Evolutionary conservation across 1,140 invertebrate species (phyloP), one percentile per base, ranked within the genome.

Genomic region (Caerostris extrusa): DNA sequence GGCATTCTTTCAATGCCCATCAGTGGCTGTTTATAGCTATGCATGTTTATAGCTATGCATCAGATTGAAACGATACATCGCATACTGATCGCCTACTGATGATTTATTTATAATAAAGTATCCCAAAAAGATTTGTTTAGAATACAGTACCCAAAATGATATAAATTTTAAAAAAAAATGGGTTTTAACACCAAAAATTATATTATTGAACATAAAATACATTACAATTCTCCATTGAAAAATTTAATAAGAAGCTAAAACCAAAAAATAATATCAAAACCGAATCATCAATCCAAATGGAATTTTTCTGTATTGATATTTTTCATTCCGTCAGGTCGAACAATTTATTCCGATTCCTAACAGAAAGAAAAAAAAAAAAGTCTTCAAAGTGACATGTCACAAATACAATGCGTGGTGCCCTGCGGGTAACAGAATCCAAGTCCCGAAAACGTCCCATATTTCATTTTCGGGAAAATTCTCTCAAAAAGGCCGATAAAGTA

Each of bases 401-500:
- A 85, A 56, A 56, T 58, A 85, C 34, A 77, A 77, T 77, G 34
- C 19, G 34, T 77, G 34, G 34, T 77, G 34, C 53, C 82, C 82
- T 17, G 14, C 12, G 56, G 82, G 82, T 50, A 12, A 34, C 34
- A 77, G 53, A 77, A 77, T 77, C 71, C 61, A 14, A 67, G 14
- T n/a, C 12, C 50, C 34, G 77, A 83, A 56, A 83, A 83, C 82
- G n/a, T 57, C 56, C 82, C 14, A 83, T 83, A 83, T 83, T 57
- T 83, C 82, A 83, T 83, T 50, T 19, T 7, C 8, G 7, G 4
- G 55, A 14, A 14, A n/a, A n/a, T 19, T 19, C 55, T 83, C 55
- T 83, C 82, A 83, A 83, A 57, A 83, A 53, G 82, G 2, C 82
- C 82, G 56, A 83, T 58, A 83, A 83, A 83, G n/a, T 58, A 7